Base-by-base conservation (phyloP, 2,888 invertebrate species). In the Spodoptera littoralis region DNA sequence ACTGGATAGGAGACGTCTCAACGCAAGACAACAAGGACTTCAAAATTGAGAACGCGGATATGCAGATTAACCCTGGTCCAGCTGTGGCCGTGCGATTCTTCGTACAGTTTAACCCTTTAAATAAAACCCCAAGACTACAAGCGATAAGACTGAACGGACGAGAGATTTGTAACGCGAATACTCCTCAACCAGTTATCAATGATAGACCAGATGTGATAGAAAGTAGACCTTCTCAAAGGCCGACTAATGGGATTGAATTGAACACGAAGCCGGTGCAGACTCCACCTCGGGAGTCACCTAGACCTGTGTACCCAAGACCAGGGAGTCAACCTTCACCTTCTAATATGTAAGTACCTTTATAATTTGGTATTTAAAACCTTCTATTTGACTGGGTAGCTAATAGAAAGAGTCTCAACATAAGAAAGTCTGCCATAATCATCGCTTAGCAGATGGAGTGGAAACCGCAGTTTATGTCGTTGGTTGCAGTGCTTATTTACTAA, bases 1-100 rank as follows among this genome's bases (percentile, higher is more conserved):
- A 95, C 77, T 95, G 95, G 95, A 92, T 96, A 53, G 96, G 96
- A 0, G 95, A 96, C 63, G 95, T 96, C 0, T 90, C 94, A 11
- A 95, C 96, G 0, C 83, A 89, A 48, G 95, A 96, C 83, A 96
- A 96, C 83, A 91, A 89, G 30, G 95, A 95, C 73, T 96, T 95
- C 83, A 95, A 95, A 63, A 93, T 96, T 42, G 95, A 95, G 71
- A 96, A 96, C 79, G 92, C 95, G 0, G 94, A 95, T 49, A 95
- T 95, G 90, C 94, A 92, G 70, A 90, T 96, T 36, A 92, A 93
- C 60, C 95, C 96, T 0, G 96, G 95, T 0, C 95, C 95, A 1
- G 95, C 96, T 0, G 89, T 95, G 0, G 86, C 95, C 0, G 92
- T 96, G 11, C 88, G 95, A 3, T 96, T 96, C 85, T 96, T 96